These are phyloP conservation scores for Corythaeola cristata DNA, from an alignment of 2,113 vertebrate genomes.

Conservation along the genomic window DNA sequence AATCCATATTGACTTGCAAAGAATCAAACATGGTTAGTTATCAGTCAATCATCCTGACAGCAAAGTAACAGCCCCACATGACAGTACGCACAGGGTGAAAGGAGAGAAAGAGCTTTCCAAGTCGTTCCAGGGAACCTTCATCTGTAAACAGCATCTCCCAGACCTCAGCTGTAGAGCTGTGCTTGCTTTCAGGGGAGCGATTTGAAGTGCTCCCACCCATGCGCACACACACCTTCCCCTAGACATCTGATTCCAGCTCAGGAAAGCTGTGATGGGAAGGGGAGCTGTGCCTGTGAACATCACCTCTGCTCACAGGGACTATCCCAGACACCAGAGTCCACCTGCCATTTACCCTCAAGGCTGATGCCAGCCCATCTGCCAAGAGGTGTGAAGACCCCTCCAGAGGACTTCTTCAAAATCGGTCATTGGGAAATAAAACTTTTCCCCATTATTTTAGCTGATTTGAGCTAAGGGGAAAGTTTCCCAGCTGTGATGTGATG, in stretches of 20 bases:
- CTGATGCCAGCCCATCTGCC: neutral
- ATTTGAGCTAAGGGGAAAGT: neutral
- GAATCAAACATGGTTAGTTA: neutral
- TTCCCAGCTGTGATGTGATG: neutral
- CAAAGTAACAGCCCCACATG: neutral
- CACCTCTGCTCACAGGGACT: neutral
- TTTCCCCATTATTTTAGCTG: neutral
- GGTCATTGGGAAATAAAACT: neutral
- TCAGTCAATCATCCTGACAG: neutral
- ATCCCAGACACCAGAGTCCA: neutral
- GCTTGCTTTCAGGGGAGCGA: neutral
- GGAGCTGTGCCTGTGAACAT: neutral
- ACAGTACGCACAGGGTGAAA: neutral
- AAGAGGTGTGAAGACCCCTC: neutral
- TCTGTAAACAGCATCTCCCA: neutral
- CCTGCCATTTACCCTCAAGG: neutral
- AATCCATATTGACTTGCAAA: neutral
- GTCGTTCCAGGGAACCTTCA: neutral
- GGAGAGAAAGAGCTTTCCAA: neutral
- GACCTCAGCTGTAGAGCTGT: neutral
- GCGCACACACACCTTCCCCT: neutral
- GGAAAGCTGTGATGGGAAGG: neutral
- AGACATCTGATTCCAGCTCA: neutral
- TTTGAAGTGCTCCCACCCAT: neutral
- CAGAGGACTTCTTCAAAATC: neutral